Conservation (phyloP, 1,140 invertebrate genomes). For the Scaptomyza hsui region DNA sequence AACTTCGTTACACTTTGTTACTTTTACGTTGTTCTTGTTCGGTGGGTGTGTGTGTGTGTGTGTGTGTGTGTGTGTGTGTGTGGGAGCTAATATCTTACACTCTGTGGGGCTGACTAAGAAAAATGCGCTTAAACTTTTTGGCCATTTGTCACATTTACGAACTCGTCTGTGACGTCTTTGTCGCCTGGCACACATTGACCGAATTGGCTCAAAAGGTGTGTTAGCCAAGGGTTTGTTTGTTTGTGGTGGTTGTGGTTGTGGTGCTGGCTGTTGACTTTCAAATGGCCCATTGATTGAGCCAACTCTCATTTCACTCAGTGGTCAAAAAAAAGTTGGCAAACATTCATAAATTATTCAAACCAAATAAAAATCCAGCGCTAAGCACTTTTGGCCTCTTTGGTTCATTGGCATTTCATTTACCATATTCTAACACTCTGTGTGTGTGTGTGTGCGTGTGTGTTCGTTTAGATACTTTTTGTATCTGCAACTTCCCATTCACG, state of each 20-base stretch:
- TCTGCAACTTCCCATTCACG: constrained; percentile 75
- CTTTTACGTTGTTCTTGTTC: constrained; percentile 41
- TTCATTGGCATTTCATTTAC: constrained; percentile 78
- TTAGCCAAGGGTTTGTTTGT: not conserved
- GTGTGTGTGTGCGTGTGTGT: constrained; percentile 13
- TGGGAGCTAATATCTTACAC: constrained; percentile 42
- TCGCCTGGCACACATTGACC: constrained; percentile 38
- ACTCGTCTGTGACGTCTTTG: constrained; percentile 39
- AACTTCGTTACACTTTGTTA: constrained; percentile 80
- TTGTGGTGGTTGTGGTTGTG: not conserved
- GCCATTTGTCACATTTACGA: constrained; percentile 63
- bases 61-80: constrained; percentile 36
- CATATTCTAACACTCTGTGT: constrained; percentile 40
- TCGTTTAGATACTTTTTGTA: constrained; percentile 29
- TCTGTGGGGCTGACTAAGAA: constrained; percentile 40
- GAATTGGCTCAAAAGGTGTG: constrained; percentile 7
- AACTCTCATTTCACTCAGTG: constrained; percentile 10
- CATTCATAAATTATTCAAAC: constrained; percentile 79
- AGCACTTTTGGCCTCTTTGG: constrained; percentile 71
- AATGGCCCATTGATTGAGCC: constrained; percentile 38
- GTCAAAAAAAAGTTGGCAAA: constrained; percentile 50
- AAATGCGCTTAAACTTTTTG: constrained; percentile 51
- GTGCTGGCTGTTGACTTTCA: constrained; percentile 37
- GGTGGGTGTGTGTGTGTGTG: constrained; percentile 46
- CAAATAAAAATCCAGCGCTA: constrained; percentile 48